Conservation (phyloP, 1,140 invertebrate genomes). For the Drosophila ironensis region DNA sequence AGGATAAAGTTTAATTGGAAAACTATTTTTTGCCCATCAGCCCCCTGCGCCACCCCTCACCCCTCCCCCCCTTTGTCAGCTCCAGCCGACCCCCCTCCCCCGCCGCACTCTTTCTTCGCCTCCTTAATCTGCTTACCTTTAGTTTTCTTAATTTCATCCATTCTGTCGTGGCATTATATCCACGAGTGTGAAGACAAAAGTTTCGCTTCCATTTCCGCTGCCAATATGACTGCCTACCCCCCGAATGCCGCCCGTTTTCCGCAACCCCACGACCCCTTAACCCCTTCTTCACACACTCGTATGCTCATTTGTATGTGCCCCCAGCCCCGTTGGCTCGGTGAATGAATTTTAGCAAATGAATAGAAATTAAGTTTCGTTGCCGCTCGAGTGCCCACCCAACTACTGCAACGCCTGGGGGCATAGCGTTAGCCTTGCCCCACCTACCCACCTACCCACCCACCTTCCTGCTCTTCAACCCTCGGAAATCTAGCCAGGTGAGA, state of each 20-base stretch:
- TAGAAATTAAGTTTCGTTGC: slow-evolving; percentile 79
- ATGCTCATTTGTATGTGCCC: slow-evolving; percentile 19
- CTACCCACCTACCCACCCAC: background rate
- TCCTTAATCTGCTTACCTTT: slow-evolving; percentile 79
- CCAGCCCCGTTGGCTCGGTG: slow-evolving; percentile 14
- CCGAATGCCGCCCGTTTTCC: background rate
- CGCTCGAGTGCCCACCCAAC: slow-evolving; percentile 64
- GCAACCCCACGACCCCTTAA: background rate
- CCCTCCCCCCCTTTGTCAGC: background rate
- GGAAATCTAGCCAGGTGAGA: slow-evolving; percentile 67
- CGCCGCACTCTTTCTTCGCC: slow-evolving; percentile 11
- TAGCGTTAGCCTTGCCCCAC: background rate
- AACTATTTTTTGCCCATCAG: slow-evolving; percentile 75
- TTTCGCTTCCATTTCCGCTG: slow-evolving; percentile 76
- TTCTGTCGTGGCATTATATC: slow-evolving; percentile 74
- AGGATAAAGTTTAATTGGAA: slow-evolving; percentile 82
- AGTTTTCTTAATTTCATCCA: slow-evolving; percentile 78
- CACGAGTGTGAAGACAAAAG: slow-evolving; percentile 73
- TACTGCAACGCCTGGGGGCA: slow-evolving; percentile 55
- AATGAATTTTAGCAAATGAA: slow-evolving; percentile 76
- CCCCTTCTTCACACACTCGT: slow-evolving; percentile 1
- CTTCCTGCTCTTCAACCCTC: background rate
- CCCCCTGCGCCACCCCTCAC: background rate
- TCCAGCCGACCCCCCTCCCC: background rate
- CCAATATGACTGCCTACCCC: slow-evolving; percentile 65